A percentile compares a stretch with the other conserved stretches of the same genome.
phyloP scores from a whole-genome alignment of 2,888 invertebrate species.

The Caenorhabditis sp. region DNA sequence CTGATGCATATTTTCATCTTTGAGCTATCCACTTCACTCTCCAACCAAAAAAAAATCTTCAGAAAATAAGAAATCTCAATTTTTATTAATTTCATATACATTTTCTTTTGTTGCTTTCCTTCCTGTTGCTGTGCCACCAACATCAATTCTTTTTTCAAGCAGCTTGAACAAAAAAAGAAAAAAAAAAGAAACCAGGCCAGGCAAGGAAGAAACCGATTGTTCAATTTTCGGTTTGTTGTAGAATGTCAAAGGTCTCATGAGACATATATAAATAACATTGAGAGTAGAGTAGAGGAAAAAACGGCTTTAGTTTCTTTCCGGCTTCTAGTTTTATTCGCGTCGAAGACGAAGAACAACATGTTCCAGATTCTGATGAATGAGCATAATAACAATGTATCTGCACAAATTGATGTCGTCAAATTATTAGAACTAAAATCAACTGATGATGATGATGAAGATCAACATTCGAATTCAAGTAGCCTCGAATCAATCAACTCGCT shows the following conservation, averaged over 20 bases:
- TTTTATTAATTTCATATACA: neutral
- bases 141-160: neutral
- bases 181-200: neutral
- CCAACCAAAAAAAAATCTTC: neutral
- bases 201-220: neutral
- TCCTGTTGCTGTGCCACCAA: neutral
- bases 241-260: conserved; percentile 1
- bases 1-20: neutral
- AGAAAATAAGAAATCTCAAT: neutral
- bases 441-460: conserved; percentile 44
- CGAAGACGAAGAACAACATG: neutral
- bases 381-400: conserved; percentile 33
- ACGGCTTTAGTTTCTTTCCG: too few relatives aligned
- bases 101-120: neutral
- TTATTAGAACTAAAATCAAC: conserved; percentile 34
- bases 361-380: conserved; percentile 20
- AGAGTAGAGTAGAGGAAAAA: neutral
- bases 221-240: conserved; percentile 1
- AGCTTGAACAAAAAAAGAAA: neutral
- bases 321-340: too few relatives aligned
- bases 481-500: conserved; percentile 44
- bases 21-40: neutral
- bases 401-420: conserved; percentile 36
- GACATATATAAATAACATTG: neutral
- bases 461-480: conserved; percentile 49